Conservation (phyloP, 2,797 vertebrate species). For the Otus scops region DNA sequence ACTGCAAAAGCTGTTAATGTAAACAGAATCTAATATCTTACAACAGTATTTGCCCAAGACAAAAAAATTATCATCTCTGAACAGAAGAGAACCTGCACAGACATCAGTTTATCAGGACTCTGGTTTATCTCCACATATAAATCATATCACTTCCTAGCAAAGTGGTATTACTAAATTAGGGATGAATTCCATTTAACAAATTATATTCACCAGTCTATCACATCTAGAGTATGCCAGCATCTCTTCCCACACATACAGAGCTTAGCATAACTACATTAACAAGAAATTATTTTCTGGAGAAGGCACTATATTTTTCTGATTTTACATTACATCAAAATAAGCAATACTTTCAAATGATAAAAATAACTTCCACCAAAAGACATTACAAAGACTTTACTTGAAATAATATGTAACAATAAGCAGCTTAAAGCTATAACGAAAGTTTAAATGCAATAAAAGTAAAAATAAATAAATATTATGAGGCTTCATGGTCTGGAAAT, state of each 20-base stretch:
- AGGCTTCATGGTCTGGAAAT: neutral
- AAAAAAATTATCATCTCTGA: neutral
- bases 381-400: neutral
- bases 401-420: neutral
- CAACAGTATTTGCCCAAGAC: neutral
- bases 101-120: neutral
- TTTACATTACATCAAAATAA: neutral
- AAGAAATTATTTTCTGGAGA: constrained; percentile 13
- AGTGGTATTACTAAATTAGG: neutral
- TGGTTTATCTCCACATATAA: neutral
- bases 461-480: neutral
- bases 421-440: neutral
- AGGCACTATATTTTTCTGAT: neutral
- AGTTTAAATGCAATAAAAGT: neutral
- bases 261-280: neutral
- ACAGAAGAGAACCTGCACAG: neutral
- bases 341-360: neutral
- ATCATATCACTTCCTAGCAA: neutral
- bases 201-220: constrained; percentile 39
- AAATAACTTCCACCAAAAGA: neutral
- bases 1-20: neutral
- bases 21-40: neutral
- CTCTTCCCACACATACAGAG: constrained; percentile 26
- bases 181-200: constrained; percentile 15
- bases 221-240: constrained; percentile 11